Percentiles rank a stretch among this genome's conserved stretches.
Conservation (phyloP, 2,113 vertebrate genomes). For the Guaruba guarouba region DNA sequence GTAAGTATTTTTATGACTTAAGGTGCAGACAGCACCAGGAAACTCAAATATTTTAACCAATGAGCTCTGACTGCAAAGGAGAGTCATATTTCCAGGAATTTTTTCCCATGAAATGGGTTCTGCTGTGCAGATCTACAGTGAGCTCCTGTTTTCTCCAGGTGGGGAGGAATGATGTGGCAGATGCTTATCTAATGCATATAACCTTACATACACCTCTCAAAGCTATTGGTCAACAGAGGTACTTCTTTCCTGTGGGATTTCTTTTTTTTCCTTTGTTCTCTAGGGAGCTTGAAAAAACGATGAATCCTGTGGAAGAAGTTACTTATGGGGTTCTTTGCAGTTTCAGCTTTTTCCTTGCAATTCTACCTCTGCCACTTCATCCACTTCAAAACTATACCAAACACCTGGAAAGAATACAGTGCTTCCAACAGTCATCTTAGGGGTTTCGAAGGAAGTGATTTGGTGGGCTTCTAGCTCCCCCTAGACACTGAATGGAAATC, state of each 20-base stretch:
- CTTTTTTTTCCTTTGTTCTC: background rate
- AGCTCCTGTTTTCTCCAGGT: background rate
- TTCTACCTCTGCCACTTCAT: background rate
- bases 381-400: background rate
- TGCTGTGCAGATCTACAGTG: background rate
- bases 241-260: background rate
- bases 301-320: background rate
- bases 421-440: background rate
- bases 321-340: background rate
- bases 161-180: background rate
- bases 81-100: background rate
- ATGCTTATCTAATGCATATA: background rate
- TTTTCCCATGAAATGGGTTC: background rate
- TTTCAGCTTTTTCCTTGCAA: background rate
- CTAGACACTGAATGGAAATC: constrained; percentile 23
- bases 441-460: background rate
- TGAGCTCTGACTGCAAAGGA: background rate
- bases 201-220: background rate
- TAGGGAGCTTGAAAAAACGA: background rate
- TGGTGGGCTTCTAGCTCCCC: constrained; percentile 52
- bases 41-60: background rate
- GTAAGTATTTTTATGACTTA: background rate
- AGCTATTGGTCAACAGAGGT: background rate
- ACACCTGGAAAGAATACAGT: background rate
- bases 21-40: background rate